phyloP scores from a whole-genome alignment of 2,888 invertebrate species.

The Camptogramma bilineatum region DNA sequence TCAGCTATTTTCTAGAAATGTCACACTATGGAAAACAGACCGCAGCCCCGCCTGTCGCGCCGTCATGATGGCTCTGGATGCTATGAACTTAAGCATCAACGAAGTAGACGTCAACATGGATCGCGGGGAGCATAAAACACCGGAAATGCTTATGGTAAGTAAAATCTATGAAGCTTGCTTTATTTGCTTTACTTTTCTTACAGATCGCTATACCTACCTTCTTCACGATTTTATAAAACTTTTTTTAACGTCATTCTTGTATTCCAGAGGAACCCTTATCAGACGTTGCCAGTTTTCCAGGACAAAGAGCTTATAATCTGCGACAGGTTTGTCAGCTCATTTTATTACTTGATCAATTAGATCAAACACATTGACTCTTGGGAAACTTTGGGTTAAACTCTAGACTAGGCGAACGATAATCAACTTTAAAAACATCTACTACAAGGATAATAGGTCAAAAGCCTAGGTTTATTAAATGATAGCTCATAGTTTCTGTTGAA shows the following conservation, averaged over 20 bases:
- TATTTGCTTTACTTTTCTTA: too few relatives aligned
- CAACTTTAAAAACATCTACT: too few relatives aligned
- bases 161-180: too few relatives aligned
- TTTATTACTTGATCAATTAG: not conserved
- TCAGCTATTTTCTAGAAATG: constrained; percentile 13
- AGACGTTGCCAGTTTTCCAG: constrained; percentile 87
- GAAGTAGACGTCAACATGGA: constrained; percentile 72
- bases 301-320: constrained; percentile 86
- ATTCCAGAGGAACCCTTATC: constrained; percentile 86
- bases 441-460: too few relatives aligned
- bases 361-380: not conserved
- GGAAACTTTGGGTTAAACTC: not conserved
- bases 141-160: constrained; percentile 56
- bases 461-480: too few relatives aligned
- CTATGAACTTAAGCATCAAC: constrained; percentile 66
- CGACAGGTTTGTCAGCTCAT: constrained; percentile 81
- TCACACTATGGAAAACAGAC: constrained; percentile 70
- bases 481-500: not conserved
- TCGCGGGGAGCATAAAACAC: constrained; percentile 60
- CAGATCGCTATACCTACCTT: not conserved
- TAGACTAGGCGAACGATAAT: too few relatives aligned
- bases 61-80: constrained; percentile 73
- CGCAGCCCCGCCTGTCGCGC: constrained; percentile 71
- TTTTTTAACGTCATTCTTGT: not conserved
- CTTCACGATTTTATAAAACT: too few relatives aligned